Base-by-base conservation (phyloP, 2,113 vertebrate genomes). In the Gymnarchus niloticus region DNA sequence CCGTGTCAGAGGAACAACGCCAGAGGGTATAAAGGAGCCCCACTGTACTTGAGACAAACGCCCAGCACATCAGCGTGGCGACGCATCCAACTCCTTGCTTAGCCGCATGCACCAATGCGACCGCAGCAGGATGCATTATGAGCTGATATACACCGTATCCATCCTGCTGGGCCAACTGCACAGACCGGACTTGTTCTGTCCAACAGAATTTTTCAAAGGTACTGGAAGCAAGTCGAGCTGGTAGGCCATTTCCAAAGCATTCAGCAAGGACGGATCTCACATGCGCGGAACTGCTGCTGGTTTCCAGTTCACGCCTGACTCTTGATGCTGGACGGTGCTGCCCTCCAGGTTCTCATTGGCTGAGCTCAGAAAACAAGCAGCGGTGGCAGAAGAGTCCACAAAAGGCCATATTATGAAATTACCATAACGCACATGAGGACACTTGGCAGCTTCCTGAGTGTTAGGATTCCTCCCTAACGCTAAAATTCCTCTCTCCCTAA, bases 1-100 rank as follows among this genome's bases (percentile, higher is more conserved):
- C 17, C 84, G 81, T 83, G 37, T 56, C 21, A 17, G 28, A 78
- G 81, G 54, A 84, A 73, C 41, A 41, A 81, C 51, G 49, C 82
- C 80, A 83, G 33, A 17, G 9, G 48, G 80, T 23, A 3, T 78
- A 33, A n/a, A 78, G 1, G 44, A 78, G 41, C 44, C 41, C 85
- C 56, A 10, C 76, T 10, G 12, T 25, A 77, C n/a, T 6, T 51
- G 8, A 44, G n/a, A 28, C 37, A 28, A 73, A 44, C 48, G n/a
- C n/a, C 54, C 49, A 41, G 76, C 56, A 56, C 1, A 8, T n/a
- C 76, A 7, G 76, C 76, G 9, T 21, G 44, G 33, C 21, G 21
- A 48, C 46, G 21, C 19, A 46, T 48, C 23, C 21, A 4, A 3
- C 33, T 6, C 41, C 65, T 14, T 21, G 21, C 76, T 9, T 48